phyloP scores from a whole-genome alignment of 2,113 vertebrate species.

The Varanus salvator region DNA sequence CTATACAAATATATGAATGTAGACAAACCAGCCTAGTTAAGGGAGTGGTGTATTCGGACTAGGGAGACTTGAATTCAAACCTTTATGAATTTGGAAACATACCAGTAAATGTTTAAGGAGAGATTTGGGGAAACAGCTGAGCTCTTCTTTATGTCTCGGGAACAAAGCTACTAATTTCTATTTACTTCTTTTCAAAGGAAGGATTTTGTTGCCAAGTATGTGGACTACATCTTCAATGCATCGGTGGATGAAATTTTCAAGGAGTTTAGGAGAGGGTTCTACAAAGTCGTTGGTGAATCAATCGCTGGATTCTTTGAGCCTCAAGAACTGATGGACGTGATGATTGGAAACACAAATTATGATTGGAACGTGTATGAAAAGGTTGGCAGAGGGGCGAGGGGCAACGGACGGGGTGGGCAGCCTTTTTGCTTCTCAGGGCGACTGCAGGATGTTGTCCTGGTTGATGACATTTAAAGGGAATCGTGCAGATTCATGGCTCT shows the following conservation, averaged over 20 bases:
- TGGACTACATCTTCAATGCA: constrained; percentile 81
- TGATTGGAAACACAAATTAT: constrained; percentile 80
- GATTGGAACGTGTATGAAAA: constrained; percentile 83
- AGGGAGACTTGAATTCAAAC: neutral
- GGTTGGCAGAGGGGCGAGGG: constrained; percentile 64
- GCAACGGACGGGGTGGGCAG: too few species aligned
- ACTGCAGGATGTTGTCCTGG: too few species aligned
- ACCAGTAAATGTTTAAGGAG: neutral
- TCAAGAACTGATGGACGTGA: constrained; percentile 79
- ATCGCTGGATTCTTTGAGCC: constrained; percentile 82
- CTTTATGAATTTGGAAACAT: neutral
- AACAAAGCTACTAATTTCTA: neutral
- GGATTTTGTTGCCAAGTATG: constrained; percentile 77
- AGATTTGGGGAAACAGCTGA: neutral
- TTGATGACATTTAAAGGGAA: too few species aligned
- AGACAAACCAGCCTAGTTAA: neutral
- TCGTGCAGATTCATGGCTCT: too few species aligned
- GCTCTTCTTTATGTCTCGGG: neutral
- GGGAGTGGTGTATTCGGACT: neutral
- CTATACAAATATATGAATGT: neutral
- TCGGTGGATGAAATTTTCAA: constrained; percentile 80
- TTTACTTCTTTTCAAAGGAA: constrained; percentile 69
- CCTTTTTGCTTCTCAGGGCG: too few species aligned
- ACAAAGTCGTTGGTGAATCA: constrained; percentile 78
- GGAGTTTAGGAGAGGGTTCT: constrained; percentile 85